Evolutionary conservation across 2,113 vertebrate genomes (phyloP).

Genomic region (Thomomys bottae): DNA sequence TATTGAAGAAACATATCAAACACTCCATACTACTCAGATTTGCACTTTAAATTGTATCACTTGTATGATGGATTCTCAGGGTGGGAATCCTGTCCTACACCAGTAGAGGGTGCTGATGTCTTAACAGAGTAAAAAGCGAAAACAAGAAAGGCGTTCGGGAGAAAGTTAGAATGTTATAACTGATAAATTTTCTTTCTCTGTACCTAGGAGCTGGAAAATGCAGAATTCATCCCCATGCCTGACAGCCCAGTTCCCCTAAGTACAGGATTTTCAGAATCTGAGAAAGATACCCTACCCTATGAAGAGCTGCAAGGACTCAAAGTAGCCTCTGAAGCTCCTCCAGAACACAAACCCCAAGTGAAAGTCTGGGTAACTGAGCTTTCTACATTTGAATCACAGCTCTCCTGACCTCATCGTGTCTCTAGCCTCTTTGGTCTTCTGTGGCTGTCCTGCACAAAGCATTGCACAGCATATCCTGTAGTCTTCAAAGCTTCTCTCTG

Average conservation of each 20-base stretch:
- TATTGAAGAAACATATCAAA: background rate
- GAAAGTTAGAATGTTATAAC: background rate
- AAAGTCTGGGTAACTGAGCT: slow-evolving; percentile 84
- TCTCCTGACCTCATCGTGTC: background rate
- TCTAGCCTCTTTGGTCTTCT: background rate
- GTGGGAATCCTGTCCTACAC: background rate
- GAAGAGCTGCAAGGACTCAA: slow-evolving; percentile 93
- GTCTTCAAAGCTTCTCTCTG: background rate
- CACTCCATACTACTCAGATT: background rate
- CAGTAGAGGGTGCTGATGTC: slow-evolving; percentile 81
- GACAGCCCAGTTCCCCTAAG: slow-evolving; percentile 85
- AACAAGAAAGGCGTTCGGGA: background rate
- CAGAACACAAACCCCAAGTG: slow-evolving; percentile 72
- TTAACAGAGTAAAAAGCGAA: slow-evolving; percentile 15
- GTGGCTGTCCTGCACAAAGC: background rate
- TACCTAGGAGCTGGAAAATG: slow-evolving; percentile 94
- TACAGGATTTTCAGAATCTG: slow-evolving; percentile 83
- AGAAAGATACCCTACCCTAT: slow-evolving; percentile 87
- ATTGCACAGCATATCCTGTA: background rate
- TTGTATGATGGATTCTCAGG: background rate
- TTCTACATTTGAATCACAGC: slow-evolving; percentile 43
- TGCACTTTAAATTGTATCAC: slow-evolving; percentile 22
- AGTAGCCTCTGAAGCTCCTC: slow-evolving; percentile 87
- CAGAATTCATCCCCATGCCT: slow-evolving; percentile 97
- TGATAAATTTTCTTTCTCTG: slow-evolving; percentile 71